Evolutionary conservation across 2,113 vertebrate genomes (phyloP).

Genomic region (Excalfactoria chinensis): DNA sequence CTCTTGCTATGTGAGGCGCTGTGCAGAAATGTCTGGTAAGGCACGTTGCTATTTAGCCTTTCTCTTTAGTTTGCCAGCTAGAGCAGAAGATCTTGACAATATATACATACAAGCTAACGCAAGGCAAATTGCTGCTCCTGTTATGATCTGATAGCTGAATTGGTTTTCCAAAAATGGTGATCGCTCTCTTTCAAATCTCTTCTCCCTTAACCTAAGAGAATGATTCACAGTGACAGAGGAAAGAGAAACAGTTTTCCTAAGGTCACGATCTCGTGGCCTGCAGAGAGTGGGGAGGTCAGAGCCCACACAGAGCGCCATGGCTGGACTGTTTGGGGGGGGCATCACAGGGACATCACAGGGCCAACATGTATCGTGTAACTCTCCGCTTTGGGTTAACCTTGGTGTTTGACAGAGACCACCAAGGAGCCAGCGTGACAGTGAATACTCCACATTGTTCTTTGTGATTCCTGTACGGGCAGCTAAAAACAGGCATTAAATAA

Average conservation of each 20-base stretch:
- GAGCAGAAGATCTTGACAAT: neutral
- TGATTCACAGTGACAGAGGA: neutral
- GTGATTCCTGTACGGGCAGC: neutral
- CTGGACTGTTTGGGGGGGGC: conserved; percentile 58
- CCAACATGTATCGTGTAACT: neutral
- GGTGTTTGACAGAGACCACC: neutral
- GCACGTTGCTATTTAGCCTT: neutral
- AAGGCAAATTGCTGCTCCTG: neutral
- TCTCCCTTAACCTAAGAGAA: neutral
- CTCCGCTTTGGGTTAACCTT: neutral
- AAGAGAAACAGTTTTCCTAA: neutral
- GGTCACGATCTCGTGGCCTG: conserved; percentile 78
- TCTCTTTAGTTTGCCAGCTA: neutral
- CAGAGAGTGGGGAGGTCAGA: conserved; percentile 54
- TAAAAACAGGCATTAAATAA: neutral
- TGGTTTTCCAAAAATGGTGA: neutral
- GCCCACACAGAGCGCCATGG: conserved; percentile 62
- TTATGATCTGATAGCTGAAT: neutral
- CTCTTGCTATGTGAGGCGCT: neutral
- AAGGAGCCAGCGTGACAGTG: neutral
- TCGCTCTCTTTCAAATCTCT: neutral
- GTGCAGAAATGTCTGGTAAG: neutral
- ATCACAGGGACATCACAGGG: conserved; percentile 44
- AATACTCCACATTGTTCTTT: neutral
- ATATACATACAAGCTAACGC: neutral